phyloP scores from a whole-genome alignment of 2,113 vertebrate species.

The Clinocottus analis region DNA sequence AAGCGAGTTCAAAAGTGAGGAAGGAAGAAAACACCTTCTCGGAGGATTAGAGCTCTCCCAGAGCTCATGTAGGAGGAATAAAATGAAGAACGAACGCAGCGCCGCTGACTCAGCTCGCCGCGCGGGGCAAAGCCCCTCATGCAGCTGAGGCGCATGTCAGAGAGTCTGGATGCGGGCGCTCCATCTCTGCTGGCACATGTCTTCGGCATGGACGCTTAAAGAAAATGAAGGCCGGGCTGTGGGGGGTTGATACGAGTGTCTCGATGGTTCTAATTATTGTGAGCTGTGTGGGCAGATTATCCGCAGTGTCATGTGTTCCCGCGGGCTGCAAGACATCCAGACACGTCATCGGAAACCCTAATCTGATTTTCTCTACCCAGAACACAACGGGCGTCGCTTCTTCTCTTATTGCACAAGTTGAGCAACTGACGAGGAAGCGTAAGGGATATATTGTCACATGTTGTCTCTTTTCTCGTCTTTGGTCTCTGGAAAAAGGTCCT shows the following conservation, averaged over 20 bases:
- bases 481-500: constrained; percentile 21
- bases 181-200: constrained; percentile 24
- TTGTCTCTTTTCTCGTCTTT: not conserved
- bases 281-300: constrained; percentile 66
- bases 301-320: constrained; percentile 54
- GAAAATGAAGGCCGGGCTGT: constrained; percentile 35
- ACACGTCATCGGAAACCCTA: constrained; percentile 50
- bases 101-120: too few relatives aligned
- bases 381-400: constrained; percentile 21
- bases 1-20: constrained; percentile 10
- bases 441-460: too few relatives aligned
- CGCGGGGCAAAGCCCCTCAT: constrained; percentile 39
- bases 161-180: too few relatives aligned
- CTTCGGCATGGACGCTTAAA: constrained; percentile 7
- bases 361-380: constrained; percentile 54
- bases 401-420: not conserved
- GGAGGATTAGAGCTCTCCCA: constrained; percentile 32
- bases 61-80: constrained; percentile 5
- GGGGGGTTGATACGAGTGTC: constrained; percentile 28
- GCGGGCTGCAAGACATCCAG: constrained; percentile 30
- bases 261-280: constrained; percentile 64
- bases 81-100: constrained; percentile 42
- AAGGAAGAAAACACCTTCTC: not conserved
- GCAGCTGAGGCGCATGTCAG: not conserved
- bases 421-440: not conserved